Evolutionary conservation across 1,140 invertebrate species (phyloP).

Genomic region (Phymastichus coffea): DNA sequence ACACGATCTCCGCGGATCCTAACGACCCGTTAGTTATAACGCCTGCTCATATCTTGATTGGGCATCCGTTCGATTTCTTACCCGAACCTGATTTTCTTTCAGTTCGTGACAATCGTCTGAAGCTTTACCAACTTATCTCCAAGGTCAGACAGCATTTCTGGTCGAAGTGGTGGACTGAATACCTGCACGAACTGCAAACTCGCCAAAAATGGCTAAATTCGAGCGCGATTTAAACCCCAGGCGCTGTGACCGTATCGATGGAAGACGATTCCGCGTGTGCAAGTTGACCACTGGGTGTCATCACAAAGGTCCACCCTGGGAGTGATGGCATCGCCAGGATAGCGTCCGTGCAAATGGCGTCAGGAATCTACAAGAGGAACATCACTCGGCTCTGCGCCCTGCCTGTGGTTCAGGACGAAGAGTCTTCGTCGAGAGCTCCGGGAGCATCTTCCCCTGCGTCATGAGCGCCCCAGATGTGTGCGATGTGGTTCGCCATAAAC

Average conservation of each 20-base stretch:
- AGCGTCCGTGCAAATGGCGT: too few relatives aligned
- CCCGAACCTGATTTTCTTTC: not conserved
- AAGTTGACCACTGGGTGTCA: not conserved
- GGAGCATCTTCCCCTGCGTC: too few relatives aligned
- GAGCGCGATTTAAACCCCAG: not conserved
- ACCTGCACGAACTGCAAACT: not conserved
- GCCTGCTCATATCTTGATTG: conserved; percentile 5
- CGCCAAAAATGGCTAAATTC: not conserved
- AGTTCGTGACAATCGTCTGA: not conserved
- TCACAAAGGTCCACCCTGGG: not conserved
- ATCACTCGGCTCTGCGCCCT: too few relatives aligned
- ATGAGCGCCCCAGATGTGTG: too few relatives aligned
- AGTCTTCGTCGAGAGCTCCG: too few relatives aligned
- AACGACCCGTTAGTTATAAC: not conserved
- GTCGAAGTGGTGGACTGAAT: not conserved
- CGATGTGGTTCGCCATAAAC: too few relatives aligned
- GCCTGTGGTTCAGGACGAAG: too few relatives aligned
- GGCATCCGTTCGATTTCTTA: not conserved
- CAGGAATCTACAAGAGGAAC: too few relatives aligned
- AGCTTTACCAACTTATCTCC: not conserved
- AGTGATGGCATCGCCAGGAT: not conserved
- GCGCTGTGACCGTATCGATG: not conserved
- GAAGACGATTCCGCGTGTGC: not conserved
- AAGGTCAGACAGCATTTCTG: not conserved
- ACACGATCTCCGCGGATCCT: not conserved